Percentiles rank a stretch among this genome's conserved stretches.
These are phyloP conservation scores for Tribolium madens DNA, from an alignment of 1,140 invertebrate genomes.

Conservation along the genomic window DNA sequence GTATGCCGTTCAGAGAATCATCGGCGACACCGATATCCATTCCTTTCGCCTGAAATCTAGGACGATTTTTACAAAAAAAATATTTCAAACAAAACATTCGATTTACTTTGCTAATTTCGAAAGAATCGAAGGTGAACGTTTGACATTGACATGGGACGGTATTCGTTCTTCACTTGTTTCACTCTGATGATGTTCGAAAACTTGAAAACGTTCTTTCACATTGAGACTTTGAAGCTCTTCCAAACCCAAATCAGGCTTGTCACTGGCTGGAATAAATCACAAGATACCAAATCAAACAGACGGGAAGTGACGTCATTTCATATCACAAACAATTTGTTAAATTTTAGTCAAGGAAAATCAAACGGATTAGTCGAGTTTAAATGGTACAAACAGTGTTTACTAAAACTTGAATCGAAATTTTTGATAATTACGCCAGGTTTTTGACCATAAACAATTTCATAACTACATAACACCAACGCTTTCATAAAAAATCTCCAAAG, in stretches of 20 bases:
- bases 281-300: slow-evolving; percentile 13
- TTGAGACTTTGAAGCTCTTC: slow-evolving; percentile 86
- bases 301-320: not conserved
- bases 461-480: too few relatives aligned
- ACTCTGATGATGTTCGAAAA: slow-evolving; percentile 77
- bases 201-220: slow-evolving; percentile 87
- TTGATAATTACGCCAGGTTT: too few relatives aligned
- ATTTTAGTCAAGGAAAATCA: too few relatives aligned
- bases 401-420: too few relatives aligned
- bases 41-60: slow-evolving; percentile 83
- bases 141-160: slow-evolving; percentile 73
- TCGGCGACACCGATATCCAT: slow-evolving; percentile 83
- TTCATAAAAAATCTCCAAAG: too few relatives aligned
- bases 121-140: slow-evolving; percentile 81
- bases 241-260: slow-evolving; percentile 89
- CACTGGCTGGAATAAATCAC: slow-evolving; percentile 74
- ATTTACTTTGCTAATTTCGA: slow-evolving; percentile 83
- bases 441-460: too few relatives aligned
- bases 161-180: slow-evolving; percentile 66
- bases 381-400: too few relatives aligned
- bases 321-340: not conserved
- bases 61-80: slow-evolving; percentile 11
- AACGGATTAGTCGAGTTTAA: too few relatives aligned
- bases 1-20: slow-evolving; percentile 79
- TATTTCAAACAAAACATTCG: slow-evolving; percentile 2